Evolutionary conservation across 2,797 vertebrate genomes (phyloP), one percentile per base, ranked within the genome.

Genomic region (Columba guinea): DNA sequence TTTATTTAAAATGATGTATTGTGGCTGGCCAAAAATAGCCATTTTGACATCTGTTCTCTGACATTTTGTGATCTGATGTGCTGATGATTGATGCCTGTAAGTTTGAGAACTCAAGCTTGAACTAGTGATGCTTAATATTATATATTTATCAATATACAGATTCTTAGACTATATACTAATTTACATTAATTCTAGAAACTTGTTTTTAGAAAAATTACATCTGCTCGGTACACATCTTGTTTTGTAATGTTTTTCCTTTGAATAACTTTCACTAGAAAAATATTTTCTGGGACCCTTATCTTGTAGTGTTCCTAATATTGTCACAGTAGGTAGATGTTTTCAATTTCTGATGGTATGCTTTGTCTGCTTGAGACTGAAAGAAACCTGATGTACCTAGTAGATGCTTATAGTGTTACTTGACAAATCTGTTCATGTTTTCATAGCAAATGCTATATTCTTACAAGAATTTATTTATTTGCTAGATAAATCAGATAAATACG

Each of bases 401-500:
- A 55, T 87, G 11, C 10, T 59, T 79, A 9, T 8, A n/a, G 11
- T 70, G 17, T 60, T 37, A 76, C n/a, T 18, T 68, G 24, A 37
- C 27, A 44, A 39, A 59, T 84, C 13, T 65, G 69, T 69, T 69
- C 6, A 8, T 0, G 2, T 68, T 75, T 87, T 78, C 20, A 3
- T 65, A 51, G 46, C 22, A 86, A 62, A 27, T 91, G 11, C 55
- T 81, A 1, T 49, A n/a, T 75, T 82, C 63, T 89, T 94, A 84
- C 35, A 76, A 55, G 55, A 86, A 78, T 82, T 62, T 35, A 58
- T 95, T 93, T 94, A 32, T 96, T 90, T 87, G 18, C 34, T 92
- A 99, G 99, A 99, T 79, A 98, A 98, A 65, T 87, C 97, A 26
- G 99, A 99, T 26, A 99, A 99, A 96, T 99, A 99, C 24, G 99